Evolutionary conservation across 2,888 invertebrate genomes (phyloP), one percentile per base, ranked within the genome.

Genomic region (Drosophila demipolita): DNA sequence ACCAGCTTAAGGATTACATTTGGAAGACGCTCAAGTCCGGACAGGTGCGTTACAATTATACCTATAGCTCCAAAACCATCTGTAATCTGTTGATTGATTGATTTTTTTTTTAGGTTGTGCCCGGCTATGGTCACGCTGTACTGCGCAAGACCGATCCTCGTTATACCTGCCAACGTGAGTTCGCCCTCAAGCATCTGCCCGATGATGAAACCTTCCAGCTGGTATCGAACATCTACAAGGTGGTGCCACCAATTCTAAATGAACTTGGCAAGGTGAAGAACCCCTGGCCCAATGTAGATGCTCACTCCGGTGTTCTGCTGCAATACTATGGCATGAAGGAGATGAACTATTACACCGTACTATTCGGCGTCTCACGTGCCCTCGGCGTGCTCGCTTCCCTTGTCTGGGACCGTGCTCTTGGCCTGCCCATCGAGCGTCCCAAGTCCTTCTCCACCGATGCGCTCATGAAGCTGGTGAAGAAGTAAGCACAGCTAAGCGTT

Each of bases 231-330:
- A 94, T 97, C 52, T 98, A 96, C 94, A 96, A 97, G 93, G 94
- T 97, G 68, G 97, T 97, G 53, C 98, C 98, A 26, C 96, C 96
- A 88, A 95, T 97, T 79, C 95, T 98, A 52, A 94, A 96, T 83
- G 96, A 96, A 91, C 95, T 96, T 79, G 97, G 97, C 87, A 98
- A 98, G 93, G 97, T 97, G 20, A 96, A 97, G 94, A 98, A 98
- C 94, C 98, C 98, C 73, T 98, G 97, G 97, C 98, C 98, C 80
- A 98, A 98, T 94, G 97, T 98, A 85, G 98, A 98, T 93, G 97
- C 98, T 66, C 97, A 98, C 93, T 97, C 97, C 74, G 98, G 98
- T 80, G 97, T 96, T 29, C 94, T 97, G 61, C 94, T 97, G 65
- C 96, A 96, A 94, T 96, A 97, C 94, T 97, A 96, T 91, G 97